phyloP scores from a whole-genome alignment of 2,888 invertebrate genomes.

The Hypomecis atomaria region DNA sequence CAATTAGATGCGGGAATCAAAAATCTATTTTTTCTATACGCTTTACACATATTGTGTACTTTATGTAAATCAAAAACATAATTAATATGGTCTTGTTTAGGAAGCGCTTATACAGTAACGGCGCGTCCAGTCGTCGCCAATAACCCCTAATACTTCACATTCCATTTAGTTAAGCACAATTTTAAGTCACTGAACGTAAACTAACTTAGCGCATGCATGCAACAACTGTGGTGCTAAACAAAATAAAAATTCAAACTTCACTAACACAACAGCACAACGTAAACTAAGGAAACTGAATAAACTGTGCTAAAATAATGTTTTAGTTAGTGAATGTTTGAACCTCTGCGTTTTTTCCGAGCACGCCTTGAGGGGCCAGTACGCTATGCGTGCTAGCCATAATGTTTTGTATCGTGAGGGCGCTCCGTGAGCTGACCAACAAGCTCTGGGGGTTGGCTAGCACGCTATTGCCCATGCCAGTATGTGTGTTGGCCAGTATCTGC shows the following conservation, averaged over 20 bases:
- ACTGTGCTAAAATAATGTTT: conserved; percentile 45
- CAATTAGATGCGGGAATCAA: no score
- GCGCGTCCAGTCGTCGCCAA: no score
- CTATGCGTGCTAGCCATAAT: conserved; percentile 54
- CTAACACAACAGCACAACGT: conserved; percentile 55
- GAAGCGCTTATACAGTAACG: no score
- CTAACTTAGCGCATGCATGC: conserved; percentile 35
- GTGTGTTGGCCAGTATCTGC: conserved; percentile 67
- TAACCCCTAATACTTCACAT: no score
- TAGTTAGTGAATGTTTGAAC: conserved; percentile 79
- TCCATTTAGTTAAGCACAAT: no score
- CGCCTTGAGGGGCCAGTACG: conserved; percentile 62
- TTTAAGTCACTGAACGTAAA: neutral
- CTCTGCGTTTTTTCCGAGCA: conserved; percentile 84
- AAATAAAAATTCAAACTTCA: conserved; percentile 60
- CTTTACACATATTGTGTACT: no score
- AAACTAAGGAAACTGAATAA: conserved; percentile 49
- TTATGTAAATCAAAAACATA: no score
- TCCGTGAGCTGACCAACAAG: conserved; percentile 28
- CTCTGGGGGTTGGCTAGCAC: conserved; percentile 19
- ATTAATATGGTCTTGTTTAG: no score
- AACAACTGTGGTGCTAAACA: conserved; percentile 33
- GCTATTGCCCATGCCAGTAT: conserved; percentile 12
- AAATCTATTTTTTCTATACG: no score
- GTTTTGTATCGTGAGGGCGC: conserved; percentile 21